phyloP scores from a whole-genome alignment of 2,797 vertebrate species.

The Erethizon dorsatum region DNA sequence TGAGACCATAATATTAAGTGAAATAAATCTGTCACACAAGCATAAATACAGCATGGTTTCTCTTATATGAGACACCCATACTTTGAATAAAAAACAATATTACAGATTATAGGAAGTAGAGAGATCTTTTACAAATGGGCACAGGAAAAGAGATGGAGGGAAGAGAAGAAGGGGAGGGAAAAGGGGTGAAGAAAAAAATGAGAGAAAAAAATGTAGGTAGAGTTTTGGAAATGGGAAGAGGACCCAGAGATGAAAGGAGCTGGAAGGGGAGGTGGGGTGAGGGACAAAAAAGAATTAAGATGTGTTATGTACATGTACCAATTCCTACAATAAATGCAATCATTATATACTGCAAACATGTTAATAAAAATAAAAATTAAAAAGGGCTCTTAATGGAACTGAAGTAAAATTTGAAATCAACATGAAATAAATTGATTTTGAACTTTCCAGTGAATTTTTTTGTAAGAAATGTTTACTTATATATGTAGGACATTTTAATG shows the following conservation, averaged over 20 bases:
- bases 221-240: not conserved
- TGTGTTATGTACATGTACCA: not conserved
- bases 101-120: not conserved
- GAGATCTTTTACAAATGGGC: not conserved
- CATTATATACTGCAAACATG: not conserved
- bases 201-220: not conserved
- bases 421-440: slow-evolving; percentile 25
- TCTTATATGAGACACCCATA: not conserved
- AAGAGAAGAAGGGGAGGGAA: too few relatives aligned
- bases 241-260: not conserved
- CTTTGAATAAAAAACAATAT: not conserved
- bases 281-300: not conserved
- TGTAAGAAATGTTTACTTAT: not conserved
- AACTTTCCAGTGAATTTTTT: not conserved
- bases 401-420: slow-evolving; percentile 20
- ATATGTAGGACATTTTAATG: not conserved
- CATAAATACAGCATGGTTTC: not conserved
- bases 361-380: not conserved
- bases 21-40: not conserved
- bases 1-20: not conserved
- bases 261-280: too few relatives aligned
- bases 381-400: not conserved
- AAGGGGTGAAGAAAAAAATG: not conserved
- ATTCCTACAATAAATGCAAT: not conserved
- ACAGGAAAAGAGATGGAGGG: not conserved